These are phyloP conservation scores for Caenorhabditis wallacei DNA, from an alignment of 2,888 invertebrate genomes.

Conservation along the genomic window DNA sequence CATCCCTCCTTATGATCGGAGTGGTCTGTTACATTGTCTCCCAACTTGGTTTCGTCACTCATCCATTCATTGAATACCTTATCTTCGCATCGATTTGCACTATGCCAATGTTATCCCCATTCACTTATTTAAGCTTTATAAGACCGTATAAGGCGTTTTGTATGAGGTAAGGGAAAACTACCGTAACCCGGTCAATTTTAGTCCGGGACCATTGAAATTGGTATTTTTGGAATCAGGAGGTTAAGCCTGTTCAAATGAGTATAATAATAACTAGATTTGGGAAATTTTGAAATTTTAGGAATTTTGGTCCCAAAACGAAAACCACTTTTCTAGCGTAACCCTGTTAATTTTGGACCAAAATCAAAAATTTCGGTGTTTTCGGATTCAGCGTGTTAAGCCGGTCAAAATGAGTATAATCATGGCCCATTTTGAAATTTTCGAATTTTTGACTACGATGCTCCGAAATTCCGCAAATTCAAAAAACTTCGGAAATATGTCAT, in stretches of 20 bases:
- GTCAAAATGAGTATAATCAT: background rate
- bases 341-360: background rate
- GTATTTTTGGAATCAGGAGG: background rate
- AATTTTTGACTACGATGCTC: too few species aligned
- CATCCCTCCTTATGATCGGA: slow-evolving; percentile 32
- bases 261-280: background rate
- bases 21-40: slow-evolving; percentile 14
- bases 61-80: slow-evolving; percentile 42
- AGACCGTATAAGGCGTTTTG: slow-evolving; percentile 36
- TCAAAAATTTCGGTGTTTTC: background rate
- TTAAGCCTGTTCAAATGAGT: background rate
- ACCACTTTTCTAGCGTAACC: background rate
- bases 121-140: slow-evolving; percentile 38
- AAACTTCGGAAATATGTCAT: background rate
- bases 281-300: background rate
- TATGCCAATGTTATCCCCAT: slow-evolving; percentile 45
- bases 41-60: slow-evolving; percentile 39
- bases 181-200: background rate
- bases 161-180: slow-evolving; percentile 12
- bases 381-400: background rate
- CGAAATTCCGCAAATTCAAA: background rate
- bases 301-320: background rate
- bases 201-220: background rate
- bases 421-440: background rate
- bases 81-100: slow-evolving; percentile 34